Base-by-base conservation (phyloP, 2,113 vertebrate genomes). In the Coreoperca whiteheadi region DNA sequence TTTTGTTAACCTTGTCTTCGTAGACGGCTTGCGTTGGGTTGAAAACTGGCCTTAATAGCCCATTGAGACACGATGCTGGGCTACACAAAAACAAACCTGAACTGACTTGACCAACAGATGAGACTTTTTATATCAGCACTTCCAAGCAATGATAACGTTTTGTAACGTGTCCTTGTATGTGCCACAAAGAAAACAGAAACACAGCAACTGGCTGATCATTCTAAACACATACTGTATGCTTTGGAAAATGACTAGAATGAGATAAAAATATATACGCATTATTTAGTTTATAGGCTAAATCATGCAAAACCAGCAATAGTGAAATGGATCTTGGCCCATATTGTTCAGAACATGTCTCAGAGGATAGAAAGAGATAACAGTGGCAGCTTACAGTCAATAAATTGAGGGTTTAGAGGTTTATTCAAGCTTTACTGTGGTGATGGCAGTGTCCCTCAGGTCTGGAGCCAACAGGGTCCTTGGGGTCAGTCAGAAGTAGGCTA, bases 341-440 rank as follows among this genome's bases (percentile, higher is more conserved):
- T 89, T 87, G 80, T 89, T 68, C 25, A 34, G 72, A 39, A 57
- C 59, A 77, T 74, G 63, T 86, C 85, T 91, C 83, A 72, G 69
- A 83, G 82, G 88, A 90, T 83, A 75, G 72, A 89, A 81, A 53
- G 72, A 87, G 87, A 90, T 87, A 89, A 90, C 90, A 77, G 82
- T 79, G 48, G 74, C 79, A 60, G 83, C 82, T 88, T 88, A 87
- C 57, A 80, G 80, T 81, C 67, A 63, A 76, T 79, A 81, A 86
- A 88, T 86, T 82, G 77, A 86, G 53, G 82, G 84, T 81, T 89
- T 82, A 86, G 51, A 82, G 90, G 66, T 89, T 91, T 90, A 91
- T 88, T 83, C 25, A 12, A 80, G 90, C 87, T 94, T 91, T 89
- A 88, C 76, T 83, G 73, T 77, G 74, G 50, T n/a, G 10, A 72